phyloP scores from a whole-genome alignment of 2,797 vertebrate genomes.

The Esox masquinongy region DNA sequence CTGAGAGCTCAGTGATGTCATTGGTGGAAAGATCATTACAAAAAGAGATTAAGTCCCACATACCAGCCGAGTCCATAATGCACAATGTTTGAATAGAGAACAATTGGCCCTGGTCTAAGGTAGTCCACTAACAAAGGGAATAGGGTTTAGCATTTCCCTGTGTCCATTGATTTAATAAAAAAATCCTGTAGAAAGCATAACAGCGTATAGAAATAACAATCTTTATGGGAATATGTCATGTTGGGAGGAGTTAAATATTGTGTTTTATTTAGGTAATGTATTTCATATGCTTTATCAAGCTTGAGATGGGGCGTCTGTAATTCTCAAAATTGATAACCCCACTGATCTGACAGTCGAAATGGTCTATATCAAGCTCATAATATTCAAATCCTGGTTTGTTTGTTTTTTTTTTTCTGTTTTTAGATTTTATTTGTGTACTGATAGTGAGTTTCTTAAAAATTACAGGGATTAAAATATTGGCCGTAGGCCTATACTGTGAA shows the following conservation, averaged over 20 bases:
- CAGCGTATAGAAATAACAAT: slow-evolving; percentile 27
- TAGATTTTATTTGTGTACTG: neutral
- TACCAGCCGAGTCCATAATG: no score
- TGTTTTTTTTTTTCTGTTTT: neutral
- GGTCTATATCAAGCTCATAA: neutral
- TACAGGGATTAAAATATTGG: neutral
- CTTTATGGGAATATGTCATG: slow-evolving; percentile 8
- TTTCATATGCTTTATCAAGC: neutral
- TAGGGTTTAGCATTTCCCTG: slow-evolving; percentile 13
- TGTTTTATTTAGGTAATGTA: no score
- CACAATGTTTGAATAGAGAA: slow-evolving; percentile 23
- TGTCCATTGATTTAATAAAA: slow-evolving; percentile 47
- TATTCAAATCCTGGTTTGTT: neutral
- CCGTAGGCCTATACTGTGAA: neutral
- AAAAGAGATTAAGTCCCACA: slow-evolving; percentile 38
- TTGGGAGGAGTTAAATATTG: no score
- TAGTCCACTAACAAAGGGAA: no score
- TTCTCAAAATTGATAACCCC: neutral
- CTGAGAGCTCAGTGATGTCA: slow-evolving; percentile 55
- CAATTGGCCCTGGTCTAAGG: no score
- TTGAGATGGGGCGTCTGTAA: neutral
- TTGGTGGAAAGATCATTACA: slow-evolving; percentile 60
- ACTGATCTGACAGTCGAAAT: neutral
- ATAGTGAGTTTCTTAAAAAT: slow-evolving; percentile 3
- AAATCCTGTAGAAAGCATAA: neutral